These are phyloP conservation scores for Sebastes diploproa DNA, from an alignment of 2,797 vertebrate genomes.

Conservation along the genomic window DNA sequence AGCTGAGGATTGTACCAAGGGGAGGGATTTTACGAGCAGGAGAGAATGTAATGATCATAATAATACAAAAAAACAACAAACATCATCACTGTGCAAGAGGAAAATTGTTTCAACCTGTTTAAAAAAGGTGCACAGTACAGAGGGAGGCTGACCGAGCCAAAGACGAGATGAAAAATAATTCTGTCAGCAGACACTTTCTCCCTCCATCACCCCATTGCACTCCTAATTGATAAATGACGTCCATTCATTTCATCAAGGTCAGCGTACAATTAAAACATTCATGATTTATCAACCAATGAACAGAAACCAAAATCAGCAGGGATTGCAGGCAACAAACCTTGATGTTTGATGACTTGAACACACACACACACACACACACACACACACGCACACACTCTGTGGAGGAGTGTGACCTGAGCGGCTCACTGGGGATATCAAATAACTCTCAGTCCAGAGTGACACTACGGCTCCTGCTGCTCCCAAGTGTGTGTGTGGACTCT, in stretches of 20 bases:
- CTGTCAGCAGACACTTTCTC: conserved; percentile 56
- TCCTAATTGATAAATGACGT: conserved; percentile 75
- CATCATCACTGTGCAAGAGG: conserved; percentile 21
- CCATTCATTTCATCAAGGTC: conserved; percentile 76
- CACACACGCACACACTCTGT: background rate
- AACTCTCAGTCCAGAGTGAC: conserved; percentile 38
- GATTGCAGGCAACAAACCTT: conserved; percentile 48
- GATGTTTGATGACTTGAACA: conserved; percentile 39
- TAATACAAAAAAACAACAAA: conserved; percentile 2
- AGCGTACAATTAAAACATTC: conserved; percentile 75
- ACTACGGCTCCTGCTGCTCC: conserved; percentile 34
- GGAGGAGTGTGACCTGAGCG: conserved; percentile 54
- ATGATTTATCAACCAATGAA: conserved; percentile 66
- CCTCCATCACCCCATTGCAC: conserved; percentile 66
- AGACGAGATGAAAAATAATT: conserved; percentile 69
- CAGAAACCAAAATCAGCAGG: conserved; percentile 59
- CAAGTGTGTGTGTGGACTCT: conserved; percentile 26
- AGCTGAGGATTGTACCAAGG: conserved; percentile 52
- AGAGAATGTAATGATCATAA: conserved; percentile 39
- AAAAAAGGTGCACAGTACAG: conserved; percentile 25
- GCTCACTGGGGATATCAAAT: conserved; percentile 55
- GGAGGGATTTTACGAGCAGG: conserved; percentile 41
- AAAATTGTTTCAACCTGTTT: conserved; percentile 37
- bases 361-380: conserved; percentile 2
- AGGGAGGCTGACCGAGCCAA: conserved; percentile 43